Conservation (phyloP, 2,888 invertebrate species). For the Pyrrhosoma nymphula region DNA sequence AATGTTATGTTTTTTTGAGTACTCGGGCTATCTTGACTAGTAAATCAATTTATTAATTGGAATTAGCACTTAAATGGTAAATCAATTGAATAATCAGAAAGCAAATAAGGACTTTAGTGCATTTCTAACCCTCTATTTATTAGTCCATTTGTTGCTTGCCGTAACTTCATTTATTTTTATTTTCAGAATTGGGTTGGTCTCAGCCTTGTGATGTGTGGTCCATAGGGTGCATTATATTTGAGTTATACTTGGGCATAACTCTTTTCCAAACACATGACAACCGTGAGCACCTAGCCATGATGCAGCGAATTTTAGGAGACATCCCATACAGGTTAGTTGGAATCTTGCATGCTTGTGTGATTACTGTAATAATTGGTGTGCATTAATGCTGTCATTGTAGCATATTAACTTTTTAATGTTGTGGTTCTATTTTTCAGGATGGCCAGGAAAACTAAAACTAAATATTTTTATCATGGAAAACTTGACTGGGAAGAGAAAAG, state of each 20-base stretch:
- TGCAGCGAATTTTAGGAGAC: constrained; percentile 98
- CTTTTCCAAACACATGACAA: constrained; percentile 99
- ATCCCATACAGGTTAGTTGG: constrained; percentile 92
- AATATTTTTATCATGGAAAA: constrained; percentile 98
- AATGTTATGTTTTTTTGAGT: no score
- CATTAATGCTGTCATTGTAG: not conserved
- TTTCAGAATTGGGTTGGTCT: constrained; percentile 97
- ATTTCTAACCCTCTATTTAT: not conserved
- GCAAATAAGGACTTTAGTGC: no score
- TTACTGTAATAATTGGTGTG: not conserved
- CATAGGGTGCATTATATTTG: constrained; percentile 99
- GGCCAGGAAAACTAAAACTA: constrained; percentile 95
- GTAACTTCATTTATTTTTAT: constrained; percentile 70
- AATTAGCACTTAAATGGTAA: no score
- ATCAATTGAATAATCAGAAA: no score
- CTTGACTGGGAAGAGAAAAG: constrained; percentile 99
- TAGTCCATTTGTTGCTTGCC: not conserved
- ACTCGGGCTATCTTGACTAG: no score
- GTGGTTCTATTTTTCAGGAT: constrained; percentile 81
- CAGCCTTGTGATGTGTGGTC: constrained; percentile 99
- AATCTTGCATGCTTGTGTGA: not conserved
- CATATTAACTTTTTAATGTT: constrained; percentile 36
- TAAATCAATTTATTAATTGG: no score
- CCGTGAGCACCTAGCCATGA: constrained; percentile 99
- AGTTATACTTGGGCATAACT: constrained; percentile 98